Conservation (phyloP, 2,797 vertebrate genomes). For the Coreius guichenoti region DNA sequence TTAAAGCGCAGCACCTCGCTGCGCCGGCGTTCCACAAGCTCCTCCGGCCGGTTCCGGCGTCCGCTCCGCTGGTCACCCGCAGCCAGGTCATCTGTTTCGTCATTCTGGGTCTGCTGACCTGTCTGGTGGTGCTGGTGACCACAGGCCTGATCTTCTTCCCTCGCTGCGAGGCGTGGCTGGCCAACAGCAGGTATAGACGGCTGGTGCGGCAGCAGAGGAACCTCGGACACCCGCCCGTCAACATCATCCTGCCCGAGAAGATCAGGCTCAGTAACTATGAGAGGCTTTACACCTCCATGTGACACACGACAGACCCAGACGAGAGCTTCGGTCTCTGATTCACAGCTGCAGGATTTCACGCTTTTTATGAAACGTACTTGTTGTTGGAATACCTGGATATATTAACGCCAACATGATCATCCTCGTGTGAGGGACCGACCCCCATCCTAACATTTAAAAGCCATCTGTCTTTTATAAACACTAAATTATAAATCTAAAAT, state of each 20-base stretch:
- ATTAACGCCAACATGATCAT: neutral
- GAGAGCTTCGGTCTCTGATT: neutral
- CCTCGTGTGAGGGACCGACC: neutral
- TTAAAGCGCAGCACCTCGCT: slow-evolving; percentile 72
- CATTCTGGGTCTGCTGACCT: slow-evolving; percentile 90
- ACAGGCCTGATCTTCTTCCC: slow-evolving; percentile 89
- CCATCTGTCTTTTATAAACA: neutral
- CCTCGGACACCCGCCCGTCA: slow-evolving; percentile 84
- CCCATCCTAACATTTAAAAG: neutral
- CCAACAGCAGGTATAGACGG: slow-evolving; percentile 87
- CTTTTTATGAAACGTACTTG: no score
- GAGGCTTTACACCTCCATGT: slow-evolving; percentile 86
- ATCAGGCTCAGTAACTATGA: slow-evolving; percentile 85
- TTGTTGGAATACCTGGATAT: neutral
- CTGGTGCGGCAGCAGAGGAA: slow-evolving; percentile 88
- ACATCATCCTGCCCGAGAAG: slow-evolving; percentile 93
- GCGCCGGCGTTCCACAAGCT: slow-evolving; percentile 81
- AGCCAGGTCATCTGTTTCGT: slow-evolving; percentile 92
- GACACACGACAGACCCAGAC: slow-evolving; percentile 50
- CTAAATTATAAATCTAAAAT: neutral
- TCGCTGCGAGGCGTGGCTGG: slow-evolving; percentile 91
- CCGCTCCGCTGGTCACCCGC: slow-evolving; percentile 82
- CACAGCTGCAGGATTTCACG: neutral
- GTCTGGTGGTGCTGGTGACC: slow-evolving; percentile 90
- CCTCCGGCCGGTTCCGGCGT: slow-evolving; percentile 77